These are phyloP conservation scores for Willowsia nigromaculata DNA, from an alignment of 2,888 invertebrate genomes.

Conservation along the genomic window DNA sequence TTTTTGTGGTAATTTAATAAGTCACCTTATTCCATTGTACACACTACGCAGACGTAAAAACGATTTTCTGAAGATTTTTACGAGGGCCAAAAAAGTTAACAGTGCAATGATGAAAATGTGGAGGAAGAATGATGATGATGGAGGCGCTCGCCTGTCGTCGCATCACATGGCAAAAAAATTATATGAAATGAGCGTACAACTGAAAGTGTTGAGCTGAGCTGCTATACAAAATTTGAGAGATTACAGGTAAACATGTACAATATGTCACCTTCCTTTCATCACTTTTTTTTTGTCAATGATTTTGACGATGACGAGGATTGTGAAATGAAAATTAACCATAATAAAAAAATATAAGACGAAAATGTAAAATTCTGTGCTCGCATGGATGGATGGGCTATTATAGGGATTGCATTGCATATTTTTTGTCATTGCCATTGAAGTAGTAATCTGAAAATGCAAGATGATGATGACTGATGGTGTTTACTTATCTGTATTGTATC, in stretches of 20 bases:
- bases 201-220: neutral
- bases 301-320: conserved; percentile 1
- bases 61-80: neutral
- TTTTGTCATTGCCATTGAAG: conserved; percentile 26
- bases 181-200: neutral
- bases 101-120: neutral
- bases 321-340: conserved; percentile 31
- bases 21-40: neutral
- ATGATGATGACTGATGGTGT: neutral
- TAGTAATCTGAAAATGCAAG: neutral
- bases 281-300: conserved; percentile 34
- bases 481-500: conserved; percentile 5
- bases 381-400: neutral
- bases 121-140: conserved; percentile 8
- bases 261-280: conserved; percentile 51
- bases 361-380: neutral
- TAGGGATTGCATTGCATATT: neutral
- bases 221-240: conserved; percentile 8
- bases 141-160: neutral
- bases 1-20: conserved; percentile 27
- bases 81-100: neutral
- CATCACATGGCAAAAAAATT: neutral
- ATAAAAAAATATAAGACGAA: neutral
- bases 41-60: neutral
- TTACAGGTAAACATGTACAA: conserved; percentile 14